Base-by-base conservation (phyloP, 2,113 vertebrate species). In the Meleagris gallopavo region DNA sequence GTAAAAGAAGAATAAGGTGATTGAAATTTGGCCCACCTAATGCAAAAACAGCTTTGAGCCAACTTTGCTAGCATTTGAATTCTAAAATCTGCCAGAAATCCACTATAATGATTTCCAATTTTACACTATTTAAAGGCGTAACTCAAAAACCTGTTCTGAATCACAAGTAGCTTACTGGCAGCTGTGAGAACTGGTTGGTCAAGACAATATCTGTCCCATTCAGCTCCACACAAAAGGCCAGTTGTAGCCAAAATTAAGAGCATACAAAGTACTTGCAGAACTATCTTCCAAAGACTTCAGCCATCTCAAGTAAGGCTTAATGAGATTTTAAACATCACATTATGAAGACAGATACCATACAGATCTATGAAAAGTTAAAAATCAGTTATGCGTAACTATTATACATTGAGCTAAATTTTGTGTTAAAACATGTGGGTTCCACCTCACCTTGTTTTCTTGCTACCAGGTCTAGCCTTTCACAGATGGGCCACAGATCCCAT, bases 361-460 rank as follows among this genome's bases (percentile, higher is more conserved):
- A 38, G 15, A 64, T 60, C 84, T 69, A 81, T 8, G 61, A 88
- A 64, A 93, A 15, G 12, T 60, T 85, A 62, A 91, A 73, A 80
- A 67, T 55, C 61, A 67, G 43, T 92, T 82, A 55, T 17, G 41
- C 5, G 5, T 45, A 79, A 55, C 36, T 88, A 48, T 25, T 38
- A 9, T 16, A 62, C 0, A 1, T 43, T 57, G 80, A 73, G 71
- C 6, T 71, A 75, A 82, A 92, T 54, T 61, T 50, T 41, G 32
- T 9, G 20, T 84, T 84, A 36, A 20, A 40, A 88, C 76, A 50
- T 0, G 2, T 6, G 13, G 64, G n/a, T 45, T 83, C 0, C 0
- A 30, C 48, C 54, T 89, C 48, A 83, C 11, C 21, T 82, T 82
- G 48, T 86, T 75, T 93, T 78, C 48, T 75, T 50, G 24, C 13